These are phyloP conservation scores for Drosophila kohkoa DNA, from an alignment of 1,140 invertebrate species.

Conservation along the genomic window DNA sequence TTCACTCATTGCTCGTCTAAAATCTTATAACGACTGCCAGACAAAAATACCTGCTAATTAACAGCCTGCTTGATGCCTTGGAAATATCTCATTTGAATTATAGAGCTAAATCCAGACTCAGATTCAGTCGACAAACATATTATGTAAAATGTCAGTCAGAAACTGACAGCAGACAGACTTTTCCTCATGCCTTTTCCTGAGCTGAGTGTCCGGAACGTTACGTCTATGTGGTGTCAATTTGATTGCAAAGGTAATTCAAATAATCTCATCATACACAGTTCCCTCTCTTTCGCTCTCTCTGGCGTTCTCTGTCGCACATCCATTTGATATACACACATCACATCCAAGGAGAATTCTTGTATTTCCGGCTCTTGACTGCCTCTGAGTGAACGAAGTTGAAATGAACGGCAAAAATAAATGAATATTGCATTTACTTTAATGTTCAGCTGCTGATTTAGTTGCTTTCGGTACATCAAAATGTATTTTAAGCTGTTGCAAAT, in stretches of 20 bases:
- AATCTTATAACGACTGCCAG: slow-evolving; percentile 3
- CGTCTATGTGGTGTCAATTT: slow-evolving; percentile 77
- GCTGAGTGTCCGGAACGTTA: slow-evolving; percentile 26
- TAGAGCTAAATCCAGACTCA: background rate
- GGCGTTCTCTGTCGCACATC: background rate
- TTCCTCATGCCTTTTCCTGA: too few species aligned
- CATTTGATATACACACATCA: background rate
- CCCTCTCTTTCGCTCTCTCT: background rate
- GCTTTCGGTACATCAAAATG: background rate
- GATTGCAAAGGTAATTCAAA: slow-evolving; percentile 80
- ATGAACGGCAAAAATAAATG: slow-evolving; percentile 11
- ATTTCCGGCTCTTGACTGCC: slow-evolving; percentile 21
- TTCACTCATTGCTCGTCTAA: slow-evolving; percentile 4
- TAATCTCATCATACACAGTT: slow-evolving; percentile 69
- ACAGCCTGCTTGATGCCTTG: slow-evolving; percentile 51
- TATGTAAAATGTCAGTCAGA: too few species aligned
- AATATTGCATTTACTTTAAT: slow-evolving; percentile 28
- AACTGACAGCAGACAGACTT: too few species aligned
- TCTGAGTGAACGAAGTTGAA: background rate
- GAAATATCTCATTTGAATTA: slow-evolving; percentile 49
- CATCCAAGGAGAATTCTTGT: background rate
- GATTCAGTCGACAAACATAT: background rate
- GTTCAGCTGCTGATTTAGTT: slow-evolving; percentile 26
- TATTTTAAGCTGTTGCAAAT: slow-evolving; percentile 37
- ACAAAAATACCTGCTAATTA: slow-evolving; percentile 30